phyloP scores from a whole-genome alignment of 2,797 vertebrate species.

The Kryptopterus vitreolus region DNA sequence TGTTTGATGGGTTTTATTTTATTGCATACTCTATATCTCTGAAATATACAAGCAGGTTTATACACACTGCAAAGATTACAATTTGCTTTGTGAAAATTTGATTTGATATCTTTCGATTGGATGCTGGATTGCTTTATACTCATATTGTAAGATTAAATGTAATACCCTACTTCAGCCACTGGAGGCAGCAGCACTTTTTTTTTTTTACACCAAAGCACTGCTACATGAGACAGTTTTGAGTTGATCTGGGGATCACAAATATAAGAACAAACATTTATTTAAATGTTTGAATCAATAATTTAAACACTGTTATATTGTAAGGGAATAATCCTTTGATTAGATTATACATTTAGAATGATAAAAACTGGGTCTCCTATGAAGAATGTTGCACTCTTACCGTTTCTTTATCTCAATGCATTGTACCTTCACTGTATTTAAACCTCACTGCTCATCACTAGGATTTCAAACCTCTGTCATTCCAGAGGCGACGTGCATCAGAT shows the following conservation, averaged over 20 bases:
- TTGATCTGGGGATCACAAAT: neutral
- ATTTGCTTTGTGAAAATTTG: too few relatives aligned
- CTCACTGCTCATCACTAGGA: neutral
- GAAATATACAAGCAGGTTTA: neutral
- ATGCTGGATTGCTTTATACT: too few relatives aligned
- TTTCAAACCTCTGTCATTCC: slow-evolving; percentile 31
- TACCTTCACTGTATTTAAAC: slow-evolving; percentile 5
- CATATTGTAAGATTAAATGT: neutral
- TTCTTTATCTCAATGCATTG: neutral
- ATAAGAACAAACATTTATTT: neutral
- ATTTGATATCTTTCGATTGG: too few relatives aligned
- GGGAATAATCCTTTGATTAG: neutral
- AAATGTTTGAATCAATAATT: too few relatives aligned
- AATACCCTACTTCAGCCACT: neutral
- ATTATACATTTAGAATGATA: neutral
- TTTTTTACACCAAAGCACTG: neutral
- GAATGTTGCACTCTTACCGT: neutral
- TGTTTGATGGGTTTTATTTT: neutral
- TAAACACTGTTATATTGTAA: too few relatives aligned
- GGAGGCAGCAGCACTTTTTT: neutral
- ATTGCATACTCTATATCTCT: neutral
- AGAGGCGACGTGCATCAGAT: slow-evolving; percentile 9
- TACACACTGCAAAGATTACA: neutral
- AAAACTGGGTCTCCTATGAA: neutral
- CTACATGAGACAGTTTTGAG: neutral